These are phyloP conservation scores for Meiosimyza platycephala DNA, from an alignment of 2,888 invertebrate genomes.

Conservation along the genomic window DNA sequence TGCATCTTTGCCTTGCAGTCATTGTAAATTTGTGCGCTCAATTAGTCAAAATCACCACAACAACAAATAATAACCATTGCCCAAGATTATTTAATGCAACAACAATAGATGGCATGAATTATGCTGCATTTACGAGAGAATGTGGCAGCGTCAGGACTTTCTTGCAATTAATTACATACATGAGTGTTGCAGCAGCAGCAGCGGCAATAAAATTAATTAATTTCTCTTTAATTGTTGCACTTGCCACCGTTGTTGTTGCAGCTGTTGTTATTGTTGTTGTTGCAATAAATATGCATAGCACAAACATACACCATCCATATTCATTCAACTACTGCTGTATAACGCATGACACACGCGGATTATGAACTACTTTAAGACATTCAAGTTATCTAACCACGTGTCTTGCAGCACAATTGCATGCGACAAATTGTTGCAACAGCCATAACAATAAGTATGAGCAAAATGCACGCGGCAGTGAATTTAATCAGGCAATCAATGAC, in stretches of 20 bases:
- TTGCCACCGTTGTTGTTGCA: not conserved
- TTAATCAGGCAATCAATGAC: not conserved
- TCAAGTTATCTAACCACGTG: not conserved
- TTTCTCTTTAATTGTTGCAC: constrained; percentile 17
- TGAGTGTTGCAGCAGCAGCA: not conserved
- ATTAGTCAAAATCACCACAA: constrained; percentile 23
- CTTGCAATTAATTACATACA: too few relatives aligned
- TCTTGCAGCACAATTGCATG: constrained; percentile 5
- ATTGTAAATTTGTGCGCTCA: not conserved
- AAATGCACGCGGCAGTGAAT: not conserved
- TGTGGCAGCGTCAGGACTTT: too few relatives aligned
- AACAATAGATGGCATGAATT: not conserved
- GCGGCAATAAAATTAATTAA: not conserved
- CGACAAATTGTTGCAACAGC: not conserved
- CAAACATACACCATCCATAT: not conserved
- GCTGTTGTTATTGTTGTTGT: not conserved
- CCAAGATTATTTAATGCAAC: not conserved
- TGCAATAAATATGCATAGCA: not conserved
- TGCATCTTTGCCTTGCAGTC: too few relatives aligned
- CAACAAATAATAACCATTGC: not conserved
- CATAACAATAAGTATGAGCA: not conserved
- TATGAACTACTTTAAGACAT: not conserved
- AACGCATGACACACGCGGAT: not conserved
- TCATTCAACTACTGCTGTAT: not conserved
- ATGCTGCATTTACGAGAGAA: too few relatives aligned